phyloP scores from a whole-genome alignment of 2,888 invertebrate genomes.

The Tridacna gigas region DNA sequence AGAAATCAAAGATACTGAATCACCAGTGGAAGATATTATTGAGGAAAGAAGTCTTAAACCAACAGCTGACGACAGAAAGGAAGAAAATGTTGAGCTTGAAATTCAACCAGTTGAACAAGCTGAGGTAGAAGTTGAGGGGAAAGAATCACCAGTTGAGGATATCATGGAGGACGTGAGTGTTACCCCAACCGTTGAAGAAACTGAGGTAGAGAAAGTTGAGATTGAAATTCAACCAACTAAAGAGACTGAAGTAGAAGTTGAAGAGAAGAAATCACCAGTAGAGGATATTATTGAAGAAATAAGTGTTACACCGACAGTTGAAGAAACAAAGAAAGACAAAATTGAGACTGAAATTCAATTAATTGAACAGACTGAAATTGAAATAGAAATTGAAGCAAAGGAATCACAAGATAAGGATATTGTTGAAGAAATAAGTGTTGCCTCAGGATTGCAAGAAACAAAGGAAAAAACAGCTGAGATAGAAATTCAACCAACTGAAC shows the following conservation, averaged over 20 bases:
- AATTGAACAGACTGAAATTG: constrained; percentile 18
- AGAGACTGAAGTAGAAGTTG: too few species aligned
- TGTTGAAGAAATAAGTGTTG: not conserved
- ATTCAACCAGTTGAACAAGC: too few species aligned
- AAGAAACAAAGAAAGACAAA: not conserved
- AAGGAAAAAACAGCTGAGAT: not conserved
- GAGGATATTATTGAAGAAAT: not conserved
- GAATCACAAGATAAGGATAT: not conserved
- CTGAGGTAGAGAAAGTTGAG: too few species aligned
- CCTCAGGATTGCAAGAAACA: constrained; percentile 21
- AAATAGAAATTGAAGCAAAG: not conserved
- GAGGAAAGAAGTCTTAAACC: not conserved
- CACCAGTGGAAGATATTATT: not conserved
- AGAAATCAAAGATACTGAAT: not conserved
- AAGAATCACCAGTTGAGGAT: too few species aligned
- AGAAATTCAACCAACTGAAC: too few species aligned
- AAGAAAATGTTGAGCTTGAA: not conserved
- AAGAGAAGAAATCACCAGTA: not conserved
- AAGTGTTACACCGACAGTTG: not conserved
- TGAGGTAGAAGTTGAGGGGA: too few species aligned
- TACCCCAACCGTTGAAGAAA: too few species aligned
- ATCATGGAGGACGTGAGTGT: too few species aligned
- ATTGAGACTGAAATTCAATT: not conserved
- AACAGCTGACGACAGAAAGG: too few species aligned
- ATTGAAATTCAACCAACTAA: too few species aligned